Conservation (phyloP, 2,113 vertebrate species). For the Ammodytes marinus region DNA sequence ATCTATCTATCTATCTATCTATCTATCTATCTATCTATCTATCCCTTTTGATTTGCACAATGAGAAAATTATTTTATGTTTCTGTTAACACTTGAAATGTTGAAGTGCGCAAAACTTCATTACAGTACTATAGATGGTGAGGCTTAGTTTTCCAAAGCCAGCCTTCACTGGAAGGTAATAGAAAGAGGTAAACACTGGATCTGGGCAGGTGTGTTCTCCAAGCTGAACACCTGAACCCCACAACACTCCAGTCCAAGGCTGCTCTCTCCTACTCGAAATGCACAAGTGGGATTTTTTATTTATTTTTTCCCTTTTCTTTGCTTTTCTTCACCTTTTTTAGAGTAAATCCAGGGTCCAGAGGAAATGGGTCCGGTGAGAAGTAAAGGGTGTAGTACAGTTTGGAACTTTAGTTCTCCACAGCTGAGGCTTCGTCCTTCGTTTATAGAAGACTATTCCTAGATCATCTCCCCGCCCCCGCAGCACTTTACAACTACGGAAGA, state of each 20-base stretch:
- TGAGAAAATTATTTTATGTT: conserved; percentile 26
- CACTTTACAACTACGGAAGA: conserved; percentile 6
- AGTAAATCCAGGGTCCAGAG: conserved; percentile 42
- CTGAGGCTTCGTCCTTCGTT: conserved; percentile 67
- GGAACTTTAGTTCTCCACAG: conserved; percentile 70
- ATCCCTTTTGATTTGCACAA: not conserved
- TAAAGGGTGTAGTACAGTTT: conserved; percentile 56
- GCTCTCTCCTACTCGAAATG: conserved; percentile 26
- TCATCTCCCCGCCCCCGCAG: conserved; percentile 13
- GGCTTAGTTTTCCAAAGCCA: not conserved
- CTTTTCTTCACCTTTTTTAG: conserved; percentile 25
- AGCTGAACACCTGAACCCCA: conserved; percentile 42
- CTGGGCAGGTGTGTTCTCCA: conserved; percentile 51
- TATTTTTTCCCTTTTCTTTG: not conserved
- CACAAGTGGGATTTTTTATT: not conserved
- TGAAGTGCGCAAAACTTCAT: not conserved
- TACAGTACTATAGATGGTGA: not conserved
- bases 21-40: too few relatives aligned
- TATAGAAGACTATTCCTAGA: conserved; percentile 63
- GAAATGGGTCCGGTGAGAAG: conserved; percentile 61
- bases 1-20: too few relatives aligned
- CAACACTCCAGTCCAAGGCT: conserved; percentile 34
- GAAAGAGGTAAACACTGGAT: conserved; percentile 5
- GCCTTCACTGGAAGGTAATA: conserved; percentile 18
- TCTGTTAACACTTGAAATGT: conserved; percentile 10